Evolutionary conservation across 2,797 vertebrate genomes (phyloP).

Genomic region (Linurgus olivaceus): DNA sequence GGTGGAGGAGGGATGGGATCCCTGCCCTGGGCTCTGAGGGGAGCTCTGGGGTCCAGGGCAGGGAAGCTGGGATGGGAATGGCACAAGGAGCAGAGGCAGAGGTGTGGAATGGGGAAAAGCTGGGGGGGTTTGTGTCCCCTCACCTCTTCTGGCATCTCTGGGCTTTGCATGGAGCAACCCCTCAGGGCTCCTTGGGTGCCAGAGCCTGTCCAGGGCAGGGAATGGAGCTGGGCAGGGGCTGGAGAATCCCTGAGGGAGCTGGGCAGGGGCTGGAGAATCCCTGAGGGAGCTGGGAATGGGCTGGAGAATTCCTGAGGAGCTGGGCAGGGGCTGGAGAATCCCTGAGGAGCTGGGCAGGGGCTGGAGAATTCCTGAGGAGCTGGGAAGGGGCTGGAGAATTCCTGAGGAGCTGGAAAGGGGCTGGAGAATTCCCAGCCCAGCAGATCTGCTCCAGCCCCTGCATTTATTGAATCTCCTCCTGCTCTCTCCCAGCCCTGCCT

Average conservation of each 20-base stretch:
- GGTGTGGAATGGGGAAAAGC: fast-evolving
- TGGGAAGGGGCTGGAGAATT: not conserved
- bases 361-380: not conserved
- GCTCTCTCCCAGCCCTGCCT: not conserved
- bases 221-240: not conserved
- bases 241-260: not conserved
- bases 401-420: not conserved
- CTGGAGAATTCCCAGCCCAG: too few relatives aligned
- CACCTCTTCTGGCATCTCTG: not conserved
- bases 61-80: not conserved
- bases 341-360: not conserved
- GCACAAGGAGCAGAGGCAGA: not conserved
- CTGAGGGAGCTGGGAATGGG: not conserved
- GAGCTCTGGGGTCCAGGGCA: not conserved
- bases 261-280: too few relatives aligned
- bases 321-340: not conserved
- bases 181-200: not conserved
- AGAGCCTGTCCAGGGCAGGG: not conserved
- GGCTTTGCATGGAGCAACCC: too few relatives aligned
- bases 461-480: not conserved
- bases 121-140: fast-evolving
- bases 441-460: too few relatives aligned
- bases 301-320: not conserved
- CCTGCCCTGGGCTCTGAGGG: not conserved
- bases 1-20: not conserved